Evolutionary conservation across 1,140 invertebrate species (phyloP).

Genomic region (Megalopta genalis): DNA sequence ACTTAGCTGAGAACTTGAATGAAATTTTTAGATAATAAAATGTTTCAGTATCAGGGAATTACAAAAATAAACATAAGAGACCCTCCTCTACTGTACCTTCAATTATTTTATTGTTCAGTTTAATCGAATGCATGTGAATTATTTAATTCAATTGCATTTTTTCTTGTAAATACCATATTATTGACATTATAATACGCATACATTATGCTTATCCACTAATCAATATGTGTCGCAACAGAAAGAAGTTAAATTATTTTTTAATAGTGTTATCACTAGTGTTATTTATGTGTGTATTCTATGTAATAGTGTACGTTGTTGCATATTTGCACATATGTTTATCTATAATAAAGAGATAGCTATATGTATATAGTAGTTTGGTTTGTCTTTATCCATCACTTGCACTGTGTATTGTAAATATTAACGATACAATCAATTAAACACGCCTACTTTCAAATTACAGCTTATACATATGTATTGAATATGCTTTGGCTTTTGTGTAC

Average conservation of each 20-base stretch:
- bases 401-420: neutral
- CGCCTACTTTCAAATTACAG: neutral
- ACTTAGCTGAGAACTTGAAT: too few relatives aligned
- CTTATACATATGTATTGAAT: neutral
- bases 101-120: neutral
- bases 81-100: too few relatives aligned
- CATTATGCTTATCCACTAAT: slow-evolving; percentile 26
- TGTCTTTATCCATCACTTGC: neutral
- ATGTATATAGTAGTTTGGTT: neutral
- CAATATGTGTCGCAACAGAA: slow-evolving; percentile 1
- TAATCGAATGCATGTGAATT: neutral
- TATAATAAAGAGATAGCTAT: neutral
- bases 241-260: neutral
- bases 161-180: neutral
- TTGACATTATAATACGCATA: neutral
- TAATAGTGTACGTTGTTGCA: neutral
- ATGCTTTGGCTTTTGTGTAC: too few relatives aligned
- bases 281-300: neutral
- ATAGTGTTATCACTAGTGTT: neutral
- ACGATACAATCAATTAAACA: neutral
- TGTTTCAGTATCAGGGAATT: too few relatives aligned
- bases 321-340: neutral
- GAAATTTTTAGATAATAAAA: too few relatives aligned
- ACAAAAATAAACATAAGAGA: too few relatives aligned
- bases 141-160: neutral